A percentile compares a stretch with the other conserved stretches of the same genome.
These are phyloP conservation scores for Euzetes globulus DNA, from an alignment of 2,888 invertebrate species.

Conservation along the genomic window DNA sequence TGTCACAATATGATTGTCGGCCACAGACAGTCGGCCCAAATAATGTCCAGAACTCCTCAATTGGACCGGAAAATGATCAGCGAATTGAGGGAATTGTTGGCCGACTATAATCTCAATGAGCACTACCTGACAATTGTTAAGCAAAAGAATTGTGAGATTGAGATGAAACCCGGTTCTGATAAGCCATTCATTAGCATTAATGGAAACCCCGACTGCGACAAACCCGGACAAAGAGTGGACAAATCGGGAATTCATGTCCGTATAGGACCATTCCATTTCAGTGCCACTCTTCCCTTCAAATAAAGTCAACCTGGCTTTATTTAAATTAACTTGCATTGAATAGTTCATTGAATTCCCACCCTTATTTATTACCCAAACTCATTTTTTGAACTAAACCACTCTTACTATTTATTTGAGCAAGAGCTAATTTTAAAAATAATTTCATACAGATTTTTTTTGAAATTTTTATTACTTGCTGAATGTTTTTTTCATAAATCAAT, in stretches of 20 bases:
- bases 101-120: slow-evolving; percentile 63
- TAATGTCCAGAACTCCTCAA: slow-evolving; percentile 65
- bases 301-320: no score
- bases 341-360: no score
- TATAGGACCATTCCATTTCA: slow-evolving; percentile 1
- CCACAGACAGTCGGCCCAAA: slow-evolving; percentile 68
- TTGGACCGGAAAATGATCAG: slow-evolving; percentile 63
- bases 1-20: slow-evolving; percentile 69
- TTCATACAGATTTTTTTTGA: no score
- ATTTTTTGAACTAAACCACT: no score
- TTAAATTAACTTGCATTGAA: no score
- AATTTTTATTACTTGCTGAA: no score
- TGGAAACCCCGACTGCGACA: neutral
- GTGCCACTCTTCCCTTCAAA: slow-evolving; percentile 2
- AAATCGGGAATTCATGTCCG: neutral
- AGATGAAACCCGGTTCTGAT: neutral
- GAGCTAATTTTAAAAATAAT: no score
- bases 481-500: no score
- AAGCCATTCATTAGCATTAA: neutral
- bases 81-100: slow-evolving; percentile 61
- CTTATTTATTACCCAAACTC: no score
- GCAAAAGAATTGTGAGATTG: slow-evolving; percentile 56
- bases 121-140: slow-evolving; percentile 65
- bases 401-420: no score
- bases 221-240: neutral